Base-by-base conservation (phyloP, 1,140 invertebrate species). In the Drosophila ohnishii region DNA sequence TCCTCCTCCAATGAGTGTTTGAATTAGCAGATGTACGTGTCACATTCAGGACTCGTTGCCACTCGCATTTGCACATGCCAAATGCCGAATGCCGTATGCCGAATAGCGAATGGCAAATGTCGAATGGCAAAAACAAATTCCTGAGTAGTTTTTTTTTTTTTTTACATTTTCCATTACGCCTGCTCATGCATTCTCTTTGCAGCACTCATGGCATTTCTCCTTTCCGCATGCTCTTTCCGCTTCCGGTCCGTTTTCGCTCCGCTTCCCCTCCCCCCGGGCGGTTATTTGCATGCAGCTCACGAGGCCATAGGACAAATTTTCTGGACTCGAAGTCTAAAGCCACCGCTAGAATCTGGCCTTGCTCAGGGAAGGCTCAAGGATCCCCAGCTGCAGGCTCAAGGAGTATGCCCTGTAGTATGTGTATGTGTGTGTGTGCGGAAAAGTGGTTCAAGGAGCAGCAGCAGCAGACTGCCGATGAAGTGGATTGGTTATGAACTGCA, bases 21-120 rank as follows among this genome's bases (percentile, higher is more conserved):
- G 67, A 69, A 71, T 71, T 71, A 71, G 65, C 67, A 70, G 51
- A 58, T 71, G 67, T 71, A 71, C 67, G 67, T 71, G 67, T 71
- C 67, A 64, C 53, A 64, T 60, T 28, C 55, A 44, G 55, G 56
- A 59, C 61, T 40, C 28, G 37, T 57, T 42, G 19, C 32, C 44
- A 42, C 64, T 64, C 34, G 44, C 58, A 58, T 58, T 71, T 58
- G 51, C 67, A 70, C 67, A 71, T 58, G 51, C 48, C 67, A 71
- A 71, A 58, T 69, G 67, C 45, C 64, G 56, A 69, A 34, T 57
- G 51, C 51, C 62, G 25, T 45, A 45, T 55, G 59, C 6, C 19
- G 30, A 48, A 44, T 35, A 28, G 7, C 37, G 22, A 63, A 69
- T 65, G 37, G 16, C 37, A 34, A 69, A 53, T 53, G 47, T 13